Conservation (phyloP, 2,113 vertebrate genomes). For the Jaculus jaculus region DNA sequence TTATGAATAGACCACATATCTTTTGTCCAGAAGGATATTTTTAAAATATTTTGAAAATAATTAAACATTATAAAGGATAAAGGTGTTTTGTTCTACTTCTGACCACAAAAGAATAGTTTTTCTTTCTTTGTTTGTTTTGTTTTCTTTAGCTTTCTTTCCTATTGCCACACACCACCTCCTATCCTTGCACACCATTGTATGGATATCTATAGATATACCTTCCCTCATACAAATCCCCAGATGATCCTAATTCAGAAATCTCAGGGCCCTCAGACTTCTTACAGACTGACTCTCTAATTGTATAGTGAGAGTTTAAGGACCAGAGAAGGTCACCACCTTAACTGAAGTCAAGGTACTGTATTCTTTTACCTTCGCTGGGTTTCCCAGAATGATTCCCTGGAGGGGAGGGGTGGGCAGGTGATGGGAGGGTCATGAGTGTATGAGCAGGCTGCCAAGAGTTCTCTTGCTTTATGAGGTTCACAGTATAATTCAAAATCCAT, state of each 20-base stretch:
- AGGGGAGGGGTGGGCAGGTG: not conserved
- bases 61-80: not conserved
- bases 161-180: not conserved
- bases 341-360: not conserved
- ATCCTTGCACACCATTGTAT: rapidly evolving
- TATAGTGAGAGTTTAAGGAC: not conserved
- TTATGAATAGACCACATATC: not conserved
- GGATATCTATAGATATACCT: not conserved
- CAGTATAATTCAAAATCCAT: conserved; percentile 53
- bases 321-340: not conserved
- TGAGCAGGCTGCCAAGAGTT: not conserved
- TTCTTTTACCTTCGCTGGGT: not conserved
- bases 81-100: not conserved
- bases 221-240: rapidly evolving
- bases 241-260: not conserved
- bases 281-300: not conserved
- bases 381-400: not conserved
- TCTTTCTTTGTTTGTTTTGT: not conserved
- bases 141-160: no score
- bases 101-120: not conserved
- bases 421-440: not conserved
- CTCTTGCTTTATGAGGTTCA: conserved; percentile 50
- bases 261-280: not conserved
- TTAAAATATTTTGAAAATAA: not conserved
- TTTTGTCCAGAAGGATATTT: not conserved